phyloP scores from a whole-genome alignment of 2,888 invertebrate species.

The Phania funesta region DNA sequence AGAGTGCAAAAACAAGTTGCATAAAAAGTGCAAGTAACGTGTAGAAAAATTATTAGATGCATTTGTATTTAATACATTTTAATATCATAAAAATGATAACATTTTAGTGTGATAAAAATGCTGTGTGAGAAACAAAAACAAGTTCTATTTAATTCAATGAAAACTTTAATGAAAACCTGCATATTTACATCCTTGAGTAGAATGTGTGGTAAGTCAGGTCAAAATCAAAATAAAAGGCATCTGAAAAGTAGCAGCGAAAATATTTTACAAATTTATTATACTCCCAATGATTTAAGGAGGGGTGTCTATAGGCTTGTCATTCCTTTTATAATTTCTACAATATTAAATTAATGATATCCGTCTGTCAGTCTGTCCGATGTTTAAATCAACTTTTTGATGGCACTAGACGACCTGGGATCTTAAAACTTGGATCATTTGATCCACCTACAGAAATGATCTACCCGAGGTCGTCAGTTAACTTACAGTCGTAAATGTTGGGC shows the following conservation, averaged over 20 bases:
- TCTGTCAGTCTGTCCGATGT: too few relatives aligned
- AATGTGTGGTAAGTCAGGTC: not conserved
- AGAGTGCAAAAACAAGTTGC: constrained; percentile 41
- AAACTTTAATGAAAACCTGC: constrained; percentile 26
- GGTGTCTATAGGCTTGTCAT: too few relatives aligned
- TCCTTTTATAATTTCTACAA: too few relatives aligned
- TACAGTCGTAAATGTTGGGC: too few relatives aligned
- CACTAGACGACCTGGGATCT: too few relatives aligned
- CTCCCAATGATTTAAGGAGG: too few relatives aligned
- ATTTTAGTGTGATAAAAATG: not conserved
- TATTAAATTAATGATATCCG: too few relatives aligned
- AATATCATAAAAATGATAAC: not conserved
- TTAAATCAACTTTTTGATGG: too few relatives aligned
- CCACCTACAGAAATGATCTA: too few relatives aligned
- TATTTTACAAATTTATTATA: too few relatives aligned
- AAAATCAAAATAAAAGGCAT: not conserved
- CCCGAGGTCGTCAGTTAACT: too few relatives aligned
- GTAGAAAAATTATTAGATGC: constrained; percentile 34
- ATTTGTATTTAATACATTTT: not conserved
- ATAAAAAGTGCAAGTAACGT: constrained; percentile 55
- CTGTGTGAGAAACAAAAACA: constrained; percentile 5
- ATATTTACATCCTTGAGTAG: constrained; percentile 31
- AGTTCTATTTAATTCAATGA: constrained; percentile 43
- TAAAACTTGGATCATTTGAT: too few relatives aligned
- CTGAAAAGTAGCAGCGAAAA: not conserved